Percentiles rank a stretch among this genome's conserved stretches.
Conservation (phyloP, 2,113 vertebrate genomes). For the Dendropsophus ebraccatus region DNA sequence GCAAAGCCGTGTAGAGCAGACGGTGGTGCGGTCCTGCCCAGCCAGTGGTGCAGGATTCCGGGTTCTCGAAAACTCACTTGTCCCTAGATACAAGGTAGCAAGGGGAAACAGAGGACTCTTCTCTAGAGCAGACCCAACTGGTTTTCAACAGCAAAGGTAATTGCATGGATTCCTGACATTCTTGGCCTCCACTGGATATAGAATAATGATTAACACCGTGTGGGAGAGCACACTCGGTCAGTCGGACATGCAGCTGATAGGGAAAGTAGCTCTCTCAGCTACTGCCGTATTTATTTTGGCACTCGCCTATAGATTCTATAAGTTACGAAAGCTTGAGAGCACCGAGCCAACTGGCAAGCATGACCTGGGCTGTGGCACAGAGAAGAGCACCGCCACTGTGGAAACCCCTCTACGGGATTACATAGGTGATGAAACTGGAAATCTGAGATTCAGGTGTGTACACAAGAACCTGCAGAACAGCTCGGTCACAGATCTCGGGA, state of each 20-base stretch:
- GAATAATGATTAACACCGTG: slow-evolving; percentile 64
- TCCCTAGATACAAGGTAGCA: slow-evolving; percentile 36
- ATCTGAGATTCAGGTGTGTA: slow-evolving; percentile 45
- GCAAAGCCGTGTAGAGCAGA: slow-evolving; percentile 23
- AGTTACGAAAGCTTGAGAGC: slow-evolving; percentile 66
- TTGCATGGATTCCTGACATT: slow-evolving; percentile 73
- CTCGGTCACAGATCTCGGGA: not conserved
- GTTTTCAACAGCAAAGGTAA: slow-evolving; percentile 66
- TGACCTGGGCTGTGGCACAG: not conserved
- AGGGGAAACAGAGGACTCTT: slow-evolving; percentile 33
- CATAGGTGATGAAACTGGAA: slow-evolving; percentile 57
- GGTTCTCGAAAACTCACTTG: slow-evolving; percentile 69
- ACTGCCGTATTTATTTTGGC: slow-evolving; percentile 80
- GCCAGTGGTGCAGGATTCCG: slow-evolving; percentile 8
- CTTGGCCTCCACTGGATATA: slow-evolving; percentile 49
- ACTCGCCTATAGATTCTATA: slow-evolving; percentile 81
- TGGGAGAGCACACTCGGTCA: slow-evolving; percentile 72
- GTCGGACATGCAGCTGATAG: slow-evolving; percentile 83
- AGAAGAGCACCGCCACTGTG: not conserved
- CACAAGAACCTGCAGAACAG: not conserved
- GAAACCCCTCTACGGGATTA: not conserved
- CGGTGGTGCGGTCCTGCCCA: not conserved
- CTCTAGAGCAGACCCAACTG: slow-evolving; percentile 61
- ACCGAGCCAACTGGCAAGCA: not conserved
- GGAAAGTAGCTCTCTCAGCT: slow-evolving; percentile 82